Percentiles rank a stretch among this genome's conserved stretches.
Conservation (phyloP, 1,140 invertebrate species). For the Sycobia sp. region DNA sequence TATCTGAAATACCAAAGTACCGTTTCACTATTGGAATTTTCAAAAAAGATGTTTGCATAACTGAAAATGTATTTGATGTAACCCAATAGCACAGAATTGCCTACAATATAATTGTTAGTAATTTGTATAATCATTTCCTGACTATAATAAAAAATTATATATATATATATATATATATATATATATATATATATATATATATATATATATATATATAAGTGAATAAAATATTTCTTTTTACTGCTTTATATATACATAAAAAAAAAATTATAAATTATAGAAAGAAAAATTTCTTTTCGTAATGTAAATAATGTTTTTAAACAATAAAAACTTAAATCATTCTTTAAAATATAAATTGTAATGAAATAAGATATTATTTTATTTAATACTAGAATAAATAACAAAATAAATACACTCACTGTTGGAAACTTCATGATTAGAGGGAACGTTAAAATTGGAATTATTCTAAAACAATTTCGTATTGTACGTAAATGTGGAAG, state of each 20-base stretch:
- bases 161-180: too few relatives aligned
- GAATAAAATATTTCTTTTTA: too few relatives aligned
- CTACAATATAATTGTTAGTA: slow-evolving; percentile 55
- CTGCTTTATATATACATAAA: too few relatives aligned
- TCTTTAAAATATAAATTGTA: slow-evolving; percentile 4
- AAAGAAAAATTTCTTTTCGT: not conserved
- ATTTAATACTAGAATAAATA: too few relatives aligned
- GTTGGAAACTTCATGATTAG: slow-evolving; percentile 88
- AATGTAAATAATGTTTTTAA: not conserved
- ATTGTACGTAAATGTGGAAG: slow-evolving; percentile 70
- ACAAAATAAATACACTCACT: too few relatives aligned
- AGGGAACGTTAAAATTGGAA: slow-evolving; percentile 84
- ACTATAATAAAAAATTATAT: too few relatives aligned
- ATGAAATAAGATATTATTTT: slow-evolving; percentile 21
- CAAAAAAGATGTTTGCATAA: slow-evolving; percentile 81
- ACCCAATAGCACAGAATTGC: slow-evolving; percentile 91
- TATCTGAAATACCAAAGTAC: slow-evolving; percentile 79
- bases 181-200: too few relatives aligned
- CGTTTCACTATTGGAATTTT: slow-evolving; percentile 75
- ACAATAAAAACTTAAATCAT: slow-evolving; percentile 1
- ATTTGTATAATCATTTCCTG: not conserved
- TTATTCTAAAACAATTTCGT: slow-evolving; percentile 73
- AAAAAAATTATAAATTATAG: too few relatives aligned
- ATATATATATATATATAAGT: too few relatives aligned
- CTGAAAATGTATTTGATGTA: slow-evolving; percentile 85